Evolutionary conservation across 2,888 invertebrate genomes (phyloP), one percentile per base, ranked within the genome.

Genomic region (Dicyrtoma fusca): DNA sequence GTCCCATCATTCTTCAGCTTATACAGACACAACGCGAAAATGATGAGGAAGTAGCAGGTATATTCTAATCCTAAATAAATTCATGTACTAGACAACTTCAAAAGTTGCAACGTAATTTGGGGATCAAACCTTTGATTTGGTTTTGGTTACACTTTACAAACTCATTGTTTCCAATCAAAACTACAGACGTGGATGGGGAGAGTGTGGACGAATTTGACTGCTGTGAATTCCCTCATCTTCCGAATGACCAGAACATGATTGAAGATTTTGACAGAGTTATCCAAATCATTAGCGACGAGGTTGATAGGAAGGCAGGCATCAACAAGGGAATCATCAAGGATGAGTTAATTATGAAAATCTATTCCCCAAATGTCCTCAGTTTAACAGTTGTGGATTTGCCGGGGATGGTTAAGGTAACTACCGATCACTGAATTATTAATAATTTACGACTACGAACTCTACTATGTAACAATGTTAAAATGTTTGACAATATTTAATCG

Each of bases 351-450:
- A 10, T 61, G n/a, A 1, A 11, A 17, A 42, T 61, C 10, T 42
- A 17, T 11, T 61, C 61, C 13, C 61, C 61, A 34, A 61, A 42
- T 4, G 61, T 61, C 10, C 1, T 61, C 19, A 44, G 6, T 11
- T 19, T 61, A 17, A 61, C 61, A 1, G 61, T 61, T 61, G 61
- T 61, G 1, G 61, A 61, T 42, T 17, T 61, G 1, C 61, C 61
- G 14, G 61, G 61, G 42, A 8, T 61, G 6, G 61, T 61, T 17
- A 34, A 17, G 17, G 61, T 61, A 25, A 34, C 19, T 21, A 4
- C 21, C 19, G 19, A 6, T 5, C n/a, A 6, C 6, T 51, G 5
- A 51, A 51, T 6, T 53, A 11, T n/a, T 53, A 21, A 53, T 19
- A 11, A 19, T 11, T 53, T 53, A 17, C 10, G 17, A 53, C 6